Base-by-base conservation (phyloP, 2,113 vertebrate species). In the Bubalus kerabau region DNA sequence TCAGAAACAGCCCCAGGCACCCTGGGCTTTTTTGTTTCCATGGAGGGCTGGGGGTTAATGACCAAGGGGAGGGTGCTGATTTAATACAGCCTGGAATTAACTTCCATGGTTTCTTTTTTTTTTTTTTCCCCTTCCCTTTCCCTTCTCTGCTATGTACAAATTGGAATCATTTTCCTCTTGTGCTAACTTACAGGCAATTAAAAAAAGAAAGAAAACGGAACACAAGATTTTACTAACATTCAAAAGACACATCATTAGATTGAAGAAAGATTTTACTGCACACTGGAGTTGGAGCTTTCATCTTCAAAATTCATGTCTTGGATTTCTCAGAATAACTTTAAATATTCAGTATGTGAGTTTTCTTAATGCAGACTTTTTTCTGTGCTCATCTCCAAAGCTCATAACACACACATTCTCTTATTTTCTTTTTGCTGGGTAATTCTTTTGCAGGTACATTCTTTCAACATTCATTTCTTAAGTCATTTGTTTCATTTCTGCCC, bases 151-250 rank as follows among this genome's bases (percentile, higher is more conserved):
- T 2, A 60, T 36, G 36, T 46, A 80, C 54, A 43, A 91, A 32
- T 46, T 40, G 36, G n/a, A 82, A 56, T 87, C 6, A 17, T 54
- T 87, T 92, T 82, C 71, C 52, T 76, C 43, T 57, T 52, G 59
- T 64, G 36, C n/a, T 62, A 48, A 90, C 86, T 91, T 96, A 89
- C 40, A 94, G 71, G 54, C 48, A 76, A 95, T 56, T 54, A 12
- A 71, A 62, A 81, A 84, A 57, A 3, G 43, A 16, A 62, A 54
- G 50, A 83, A 85, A 50, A 92, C 71, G 21, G 5, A 56, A 48
- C 50, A n/a, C 10, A 76, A 24, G 56, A 80, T 50, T 97, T 96
- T 76, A 57, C 15, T 48, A 43, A 88, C 48, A 60, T 82, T 87
- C 11, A 43, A 60, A 97, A 92, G 57, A 76, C 56, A 19, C 26